phyloP scores from a whole-genome alignment of 2,797 vertebrate genomes.

The Chaetophractus vellerosus region DNA sequence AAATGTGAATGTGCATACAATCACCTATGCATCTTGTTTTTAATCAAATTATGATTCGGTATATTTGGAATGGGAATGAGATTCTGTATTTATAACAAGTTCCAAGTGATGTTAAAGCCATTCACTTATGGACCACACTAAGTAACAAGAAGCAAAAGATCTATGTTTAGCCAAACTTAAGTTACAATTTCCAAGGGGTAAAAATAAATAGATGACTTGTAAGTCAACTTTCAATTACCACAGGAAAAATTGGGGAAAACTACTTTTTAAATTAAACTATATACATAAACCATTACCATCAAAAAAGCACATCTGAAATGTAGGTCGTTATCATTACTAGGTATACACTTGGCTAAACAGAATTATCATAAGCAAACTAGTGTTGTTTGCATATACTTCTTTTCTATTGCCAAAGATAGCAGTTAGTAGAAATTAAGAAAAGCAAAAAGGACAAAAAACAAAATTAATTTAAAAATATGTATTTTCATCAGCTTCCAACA shows the following conservation, averaged over 20 bases:
- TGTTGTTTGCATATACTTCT: constrained; percentile 35
- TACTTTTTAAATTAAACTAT: constrained; percentile 15
- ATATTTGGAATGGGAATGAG: neutral
- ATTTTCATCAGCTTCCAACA: constrained; percentile 55
- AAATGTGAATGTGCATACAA: neutral
- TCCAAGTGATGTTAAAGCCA: neutral
- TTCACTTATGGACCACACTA: neutral
- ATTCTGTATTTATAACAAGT: constrained; percentile 15
- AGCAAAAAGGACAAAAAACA: constrained; percentile 23
- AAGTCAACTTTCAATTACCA: constrained; percentile 23
- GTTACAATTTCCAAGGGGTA: neutral
- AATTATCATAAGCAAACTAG: constrained; percentile 20
- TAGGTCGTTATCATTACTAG: constrained; percentile 1
- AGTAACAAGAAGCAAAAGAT: constrained; percentile 56
- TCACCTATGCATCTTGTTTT: neutral
- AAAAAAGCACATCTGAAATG: constrained; percentile 55
- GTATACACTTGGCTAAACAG: neutral
- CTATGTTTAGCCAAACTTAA: neutral
- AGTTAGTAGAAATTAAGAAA: constrained; percentile 61
- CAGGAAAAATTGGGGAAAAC: neutral
- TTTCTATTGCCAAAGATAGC: constrained; percentile 32
- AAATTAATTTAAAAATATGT: constrained; percentile 47
- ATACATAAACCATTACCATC: neutral
- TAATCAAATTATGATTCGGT: constrained; percentile 3
- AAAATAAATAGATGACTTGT: constrained; percentile 42